These are phyloP conservation scores for Drosophila vallismaia DNA, from an alignment of 2,888 invertebrate species.

Conservation along the genomic window DNA sequence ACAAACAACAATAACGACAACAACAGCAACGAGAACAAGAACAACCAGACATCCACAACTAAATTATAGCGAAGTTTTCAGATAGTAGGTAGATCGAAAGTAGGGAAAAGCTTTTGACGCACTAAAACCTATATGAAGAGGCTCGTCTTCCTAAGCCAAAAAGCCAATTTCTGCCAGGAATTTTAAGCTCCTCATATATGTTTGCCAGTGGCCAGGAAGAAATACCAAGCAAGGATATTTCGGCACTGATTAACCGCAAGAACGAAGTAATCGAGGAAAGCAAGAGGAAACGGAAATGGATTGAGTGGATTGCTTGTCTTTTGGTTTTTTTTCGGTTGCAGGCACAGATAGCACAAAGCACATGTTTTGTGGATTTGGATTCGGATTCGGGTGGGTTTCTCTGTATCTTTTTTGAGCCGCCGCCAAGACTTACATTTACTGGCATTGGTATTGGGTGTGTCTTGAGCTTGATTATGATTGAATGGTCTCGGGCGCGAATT, in stretches of 20 bases:
- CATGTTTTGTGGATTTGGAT: constrained; percentile 24
- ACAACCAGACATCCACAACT: constrained; percentile 17
- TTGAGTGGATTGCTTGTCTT: constrained; percentile 15
- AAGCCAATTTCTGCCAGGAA: neutral
- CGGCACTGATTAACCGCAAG: constrained; percentile 17
- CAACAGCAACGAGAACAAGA: constrained; percentile 34
- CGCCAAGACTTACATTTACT: constrained; percentile 81
- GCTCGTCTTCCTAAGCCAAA: neutral
- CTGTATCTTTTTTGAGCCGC: constrained; percentile 48
- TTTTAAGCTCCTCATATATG: neutral
- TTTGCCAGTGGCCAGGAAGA: constrained; percentile 1
- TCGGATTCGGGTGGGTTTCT: constrained; percentile 13
- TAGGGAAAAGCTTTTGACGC: constrained; percentile 6
- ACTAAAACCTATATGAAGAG: constrained; percentile 20
- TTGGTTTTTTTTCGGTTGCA: constrained; percentile 10
- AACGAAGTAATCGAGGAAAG: constrained; percentile 41
- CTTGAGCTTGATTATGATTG: constrained; percentile 75
- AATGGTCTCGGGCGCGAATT: constrained; percentile 76
- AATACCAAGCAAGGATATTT: constrained; percentile 25
- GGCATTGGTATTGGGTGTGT: constrained; percentile 70
- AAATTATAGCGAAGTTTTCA: constrained; percentile 6
- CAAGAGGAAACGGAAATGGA: constrained; percentile 45
- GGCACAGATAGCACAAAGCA: constrained; percentile 42
- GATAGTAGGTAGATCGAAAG: constrained; percentile 11
- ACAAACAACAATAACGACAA: constrained; percentile 35